Conservation (phyloP, 2,888 invertebrate genomes). For the Limnephilus lunatus region DNA sequence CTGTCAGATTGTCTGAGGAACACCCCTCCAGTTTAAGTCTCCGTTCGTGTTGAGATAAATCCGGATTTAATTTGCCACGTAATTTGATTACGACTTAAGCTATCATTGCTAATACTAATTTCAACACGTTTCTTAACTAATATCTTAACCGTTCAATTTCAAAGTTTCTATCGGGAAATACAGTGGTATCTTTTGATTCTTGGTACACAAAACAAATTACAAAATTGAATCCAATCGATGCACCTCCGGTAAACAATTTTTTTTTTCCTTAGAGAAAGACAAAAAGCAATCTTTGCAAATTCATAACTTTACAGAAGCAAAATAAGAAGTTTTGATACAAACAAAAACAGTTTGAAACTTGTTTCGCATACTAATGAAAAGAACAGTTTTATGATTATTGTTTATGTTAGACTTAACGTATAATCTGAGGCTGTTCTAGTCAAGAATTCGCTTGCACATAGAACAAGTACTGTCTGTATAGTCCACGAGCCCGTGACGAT, state of each 20-base stretch:
- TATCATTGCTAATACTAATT: neutral
- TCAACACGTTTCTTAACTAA: neutral
- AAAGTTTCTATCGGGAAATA: neutral
- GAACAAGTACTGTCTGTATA: too few species aligned
- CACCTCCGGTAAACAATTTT: too few species aligned
- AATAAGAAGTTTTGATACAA: neutral
- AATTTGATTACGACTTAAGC: neutral
- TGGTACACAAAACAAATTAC: too few species aligned
- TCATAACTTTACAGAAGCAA: neutral
- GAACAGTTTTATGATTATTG: too few species aligned
- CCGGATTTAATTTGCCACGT: neutral
- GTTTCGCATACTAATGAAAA: too few species aligned
- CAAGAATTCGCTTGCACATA: too few species aligned
- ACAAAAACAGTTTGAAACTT: too few species aligned
- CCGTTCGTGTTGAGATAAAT: neutral
- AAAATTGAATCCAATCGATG: neutral
- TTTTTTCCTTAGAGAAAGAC: too few species aligned
- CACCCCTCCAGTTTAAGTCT: neutral
- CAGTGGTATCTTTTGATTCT: neutral
- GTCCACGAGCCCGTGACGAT: too few species aligned
- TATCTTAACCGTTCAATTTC: neutral
- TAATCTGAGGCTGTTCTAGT: too few species aligned
- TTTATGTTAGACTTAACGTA: too few species aligned
- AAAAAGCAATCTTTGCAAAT: neutral
- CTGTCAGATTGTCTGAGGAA: neutral